Evolutionary conservation across 2,113 vertebrate genomes (phyloP), one percentile per base, ranked within the genome.

Genomic region (Bombycilla garrulus): DNA sequence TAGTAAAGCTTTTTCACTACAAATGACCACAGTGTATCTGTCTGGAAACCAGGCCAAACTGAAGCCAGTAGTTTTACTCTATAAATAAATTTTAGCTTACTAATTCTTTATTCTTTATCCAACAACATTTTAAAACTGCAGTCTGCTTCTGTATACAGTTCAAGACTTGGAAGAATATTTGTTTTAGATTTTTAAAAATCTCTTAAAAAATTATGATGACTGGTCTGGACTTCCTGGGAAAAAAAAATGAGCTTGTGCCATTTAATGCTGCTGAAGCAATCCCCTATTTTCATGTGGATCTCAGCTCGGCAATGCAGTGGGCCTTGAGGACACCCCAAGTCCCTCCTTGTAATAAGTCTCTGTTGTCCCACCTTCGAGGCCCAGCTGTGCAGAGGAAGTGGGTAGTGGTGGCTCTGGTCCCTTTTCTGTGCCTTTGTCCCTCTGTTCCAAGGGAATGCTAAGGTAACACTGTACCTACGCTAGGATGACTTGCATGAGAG

Each of bases 331-430:
- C 31, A 14, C 35, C 16, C 29, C 22, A 54, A 67, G 5, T 24
- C 26, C 10, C 4, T 33, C 29, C 20, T 67, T 22, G 44, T 31
- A 40, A 13, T 42, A 40, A 15, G 8, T 20, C 19, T 64, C 2
- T 61, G 16, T 65, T 67, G 54, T 76, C 14, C 66, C 45, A 67
- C 5, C 33, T 56, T 12, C 0, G 0, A 38, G 35, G 51, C 31
- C 9, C 51, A 69, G 0, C 24, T 1, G 0, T 38, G 54, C 45
- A 22, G 11, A 60, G 21, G 10, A 13, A 2, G 10, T 50, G 45
- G 40, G 31, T 16, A 11, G 14, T 5, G 4, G 10, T 67, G 64
- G 12, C 33, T 84, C 35, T 3, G 2, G 23, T 26, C 26, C 13
- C 1, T 18, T 51, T 50, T 16, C 19, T 0, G 0, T 60, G 20